Evolutionary conservation across 2,797 vertebrate species (phyloP).

Genomic region (Nannoperca australis): DNA sequence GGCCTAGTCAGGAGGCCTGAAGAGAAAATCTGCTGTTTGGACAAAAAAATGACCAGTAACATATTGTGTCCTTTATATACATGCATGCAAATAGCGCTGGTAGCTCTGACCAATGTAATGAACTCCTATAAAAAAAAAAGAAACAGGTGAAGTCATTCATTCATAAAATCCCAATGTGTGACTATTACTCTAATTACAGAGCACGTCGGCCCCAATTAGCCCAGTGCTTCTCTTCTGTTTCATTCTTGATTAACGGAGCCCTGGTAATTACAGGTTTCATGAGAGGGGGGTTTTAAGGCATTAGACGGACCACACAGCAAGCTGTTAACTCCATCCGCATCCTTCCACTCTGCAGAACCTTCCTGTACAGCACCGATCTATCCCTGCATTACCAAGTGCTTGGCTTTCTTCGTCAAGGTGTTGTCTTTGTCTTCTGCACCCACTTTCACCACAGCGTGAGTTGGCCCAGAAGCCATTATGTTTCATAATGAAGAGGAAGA

Average conservation of each 20-base stretch:
- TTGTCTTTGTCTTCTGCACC: constrained; percentile 58
- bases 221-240: constrained; percentile 82
- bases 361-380: constrained; percentile 20
- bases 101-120: constrained; percentile 84
- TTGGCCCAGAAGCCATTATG: constrained; percentile 59
- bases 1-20: constrained; percentile 81
- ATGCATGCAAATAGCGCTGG: constrained; percentile 80
- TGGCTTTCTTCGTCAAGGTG: constrained; percentile 56
- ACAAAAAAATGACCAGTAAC: constrained; percentile 83
- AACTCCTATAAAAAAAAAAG: constrained; percentile 79
- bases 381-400: constrained; percentile 27
- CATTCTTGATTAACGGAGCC: constrained; percentile 89
- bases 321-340: constrained; percentile 79
- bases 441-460: constrained; percentile 62
- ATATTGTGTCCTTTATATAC: constrained; percentile 83
- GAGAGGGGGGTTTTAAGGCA: constrained; percentile 73
- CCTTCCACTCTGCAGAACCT: constrained; percentile 43
- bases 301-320: constrained; percentile 80
- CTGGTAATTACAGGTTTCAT: constrained; percentile 87
- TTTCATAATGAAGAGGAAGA: constrained; percentile 65
- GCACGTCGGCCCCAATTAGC: constrained; percentile 89
- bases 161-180: constrained; percentile 92
- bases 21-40: constrained; percentile 88
- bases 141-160: constrained; percentile 91
- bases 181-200: constrained; percentile 93